These are phyloP conservation scores for Dasyurus viverrinus DNA, from an alignment of 2,113 vertebrate species.

Conservation along the genomic window DNA sequence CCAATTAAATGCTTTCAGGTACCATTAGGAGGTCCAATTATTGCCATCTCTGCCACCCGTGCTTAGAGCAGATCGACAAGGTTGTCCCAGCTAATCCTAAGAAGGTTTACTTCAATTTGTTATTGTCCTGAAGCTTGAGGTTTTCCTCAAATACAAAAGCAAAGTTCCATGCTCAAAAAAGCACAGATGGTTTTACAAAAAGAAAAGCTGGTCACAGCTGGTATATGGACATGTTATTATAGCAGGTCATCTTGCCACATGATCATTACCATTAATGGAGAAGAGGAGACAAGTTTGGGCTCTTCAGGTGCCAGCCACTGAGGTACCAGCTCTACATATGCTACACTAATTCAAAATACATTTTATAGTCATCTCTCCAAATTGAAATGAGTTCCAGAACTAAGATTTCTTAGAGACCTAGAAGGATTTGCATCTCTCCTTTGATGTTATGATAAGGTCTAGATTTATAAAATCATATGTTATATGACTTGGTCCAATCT, in stretches of 20 bases:
- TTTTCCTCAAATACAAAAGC: conserved; percentile 49
- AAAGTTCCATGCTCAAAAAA: conserved; percentile 39
- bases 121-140: conserved; percentile 59
- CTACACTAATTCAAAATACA: background rate
- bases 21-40: conserved; percentile 49
- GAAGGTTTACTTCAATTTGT: conserved; percentile 61
- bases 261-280: background rate
- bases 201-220: conserved; percentile 30
- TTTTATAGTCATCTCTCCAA: background rate
- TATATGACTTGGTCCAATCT: conserved; percentile 17
- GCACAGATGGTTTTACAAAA: conserved; percentile 1
- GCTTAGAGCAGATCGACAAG: conserved; percentile 46
- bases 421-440: background rate
- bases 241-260: conserved; percentile 2
- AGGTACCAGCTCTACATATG: background rate
- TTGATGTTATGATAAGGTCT: conserved; percentile 1
- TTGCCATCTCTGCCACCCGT: conserved; percentile 40
- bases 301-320: conserved; percentile 23
- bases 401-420: background rate
- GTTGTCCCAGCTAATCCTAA: conserved; percentile 56
- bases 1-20: conserved; percentile 69
- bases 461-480: conserved; percentile 16
- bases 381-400: background rate
- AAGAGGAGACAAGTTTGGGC: conserved; percentile 16
- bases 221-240: background rate